Evolutionary conservation across 2,797 vertebrate genomes (phyloP).

Genomic region (Meda fulgida): DNA sequence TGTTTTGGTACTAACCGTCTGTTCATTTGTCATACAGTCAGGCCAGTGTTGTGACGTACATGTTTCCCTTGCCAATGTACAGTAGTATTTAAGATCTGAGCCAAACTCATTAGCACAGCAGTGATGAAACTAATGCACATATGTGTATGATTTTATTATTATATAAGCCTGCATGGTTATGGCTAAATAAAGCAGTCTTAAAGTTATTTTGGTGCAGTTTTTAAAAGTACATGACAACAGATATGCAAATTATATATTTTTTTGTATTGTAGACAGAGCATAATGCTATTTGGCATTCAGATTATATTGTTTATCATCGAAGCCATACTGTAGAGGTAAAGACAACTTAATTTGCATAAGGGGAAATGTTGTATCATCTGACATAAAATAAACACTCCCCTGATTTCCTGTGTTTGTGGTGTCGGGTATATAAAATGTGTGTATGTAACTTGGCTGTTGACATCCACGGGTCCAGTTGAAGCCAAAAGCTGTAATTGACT

Average conservation of each 20-base stretch:
- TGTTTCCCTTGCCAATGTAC: conserved; percentile 30
- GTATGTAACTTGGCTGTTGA: neutral
- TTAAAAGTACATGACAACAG: conserved; percentile 48
- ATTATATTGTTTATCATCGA: conserved; percentile 7
- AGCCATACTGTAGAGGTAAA: conserved; percentile 18
- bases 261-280: conserved; percentile 37
- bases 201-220: conserved; percentile 46
- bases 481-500: neutral
- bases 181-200: conserved; percentile 66
- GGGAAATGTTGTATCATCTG: conserved; percentile 70
- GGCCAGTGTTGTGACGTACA: conserved; percentile 42
- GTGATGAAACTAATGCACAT: conserved; percentile 62
- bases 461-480: neutral
- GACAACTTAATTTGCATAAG: neutral
- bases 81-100: conserved; percentile 57
- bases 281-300: conserved; percentile 19
- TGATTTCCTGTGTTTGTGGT: conserved; percentile 57
- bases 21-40: conserved; percentile 23
- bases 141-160: conserved; percentile 55
- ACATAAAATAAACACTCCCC: conserved; percentile 75
- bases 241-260: conserved; percentile 72
- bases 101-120: conserved; percentile 51
- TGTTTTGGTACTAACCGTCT: conserved; percentile 35
- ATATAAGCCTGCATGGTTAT: conserved; percentile 63
- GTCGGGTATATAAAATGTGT: neutral